These are phyloP conservation scores for Agrotis exclamationis DNA, from an alignment of 2,888 invertebrate species.

Conservation along the genomic window DNA sequence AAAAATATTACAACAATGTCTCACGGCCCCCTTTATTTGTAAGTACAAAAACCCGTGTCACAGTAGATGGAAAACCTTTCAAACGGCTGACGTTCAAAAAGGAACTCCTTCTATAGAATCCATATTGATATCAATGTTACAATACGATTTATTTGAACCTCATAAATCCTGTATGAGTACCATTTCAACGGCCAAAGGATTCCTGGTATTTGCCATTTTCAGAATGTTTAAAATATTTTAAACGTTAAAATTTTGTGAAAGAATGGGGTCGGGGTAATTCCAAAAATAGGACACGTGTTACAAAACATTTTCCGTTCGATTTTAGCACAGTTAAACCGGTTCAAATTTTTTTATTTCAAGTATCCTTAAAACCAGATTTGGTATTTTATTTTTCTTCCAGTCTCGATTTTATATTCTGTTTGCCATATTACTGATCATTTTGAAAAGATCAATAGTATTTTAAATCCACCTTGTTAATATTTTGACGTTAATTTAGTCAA, in stretches of 20 bases:
- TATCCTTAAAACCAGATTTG: neutral
- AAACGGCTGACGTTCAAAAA: constrained; percentile 35
- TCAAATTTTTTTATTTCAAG: neutral
- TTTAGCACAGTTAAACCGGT: neutral
- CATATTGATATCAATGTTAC: constrained; percentile 43
- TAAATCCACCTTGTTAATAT: neutral
- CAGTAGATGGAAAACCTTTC: constrained; percentile 26
- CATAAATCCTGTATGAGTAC: constrained; percentile 52
- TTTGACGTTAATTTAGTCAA: neutral
- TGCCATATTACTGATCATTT: neutral
- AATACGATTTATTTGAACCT: constrained; percentile 59
- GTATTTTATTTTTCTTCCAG: neutral
- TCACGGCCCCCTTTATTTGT: constrained; percentile 30
- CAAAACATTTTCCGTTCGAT: constrained; percentile 9
- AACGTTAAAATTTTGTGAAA: constrained; percentile 41
- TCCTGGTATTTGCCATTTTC: constrained; percentile 43
- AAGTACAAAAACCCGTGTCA: constrained; percentile 39
- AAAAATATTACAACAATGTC: constrained; percentile 26
- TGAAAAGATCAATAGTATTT: too few relatives aligned
- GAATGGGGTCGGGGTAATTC: neutral
- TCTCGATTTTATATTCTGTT: neutral
- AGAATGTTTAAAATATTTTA: constrained; percentile 47
- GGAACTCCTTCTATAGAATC: constrained; percentile 50
- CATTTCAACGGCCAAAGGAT: constrained; percentile 46
- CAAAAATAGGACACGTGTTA: neutral